A percentile compares a stretch with the other conserved stretches of the same genome.
These are phyloP conservation scores for Tretioscincus oriximinensis DNA, from an alignment of 2,113 vertebrate genomes.

Conservation along the genomic window DNA sequence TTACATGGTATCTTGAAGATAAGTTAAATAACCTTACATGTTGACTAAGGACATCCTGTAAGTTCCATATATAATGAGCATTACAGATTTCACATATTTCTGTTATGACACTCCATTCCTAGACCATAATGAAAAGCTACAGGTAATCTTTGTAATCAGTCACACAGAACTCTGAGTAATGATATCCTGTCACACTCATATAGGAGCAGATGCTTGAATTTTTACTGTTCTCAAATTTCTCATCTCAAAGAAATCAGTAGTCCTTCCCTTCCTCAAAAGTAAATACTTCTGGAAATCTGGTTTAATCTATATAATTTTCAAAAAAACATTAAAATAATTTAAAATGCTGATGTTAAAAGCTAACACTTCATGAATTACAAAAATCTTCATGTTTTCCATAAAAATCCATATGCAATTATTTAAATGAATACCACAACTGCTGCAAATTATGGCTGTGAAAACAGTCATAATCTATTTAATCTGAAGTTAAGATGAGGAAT, in stretches of 20 bases:
- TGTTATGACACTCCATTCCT: constrained; percentile 12
- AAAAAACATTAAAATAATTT: no score
- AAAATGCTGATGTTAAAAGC: neutral
- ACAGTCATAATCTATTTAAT: neutral
- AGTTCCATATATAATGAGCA: constrained; percentile 14
- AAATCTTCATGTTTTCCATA: neutral
- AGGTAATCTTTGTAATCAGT: constrained; percentile 3
- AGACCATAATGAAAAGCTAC: neutral
- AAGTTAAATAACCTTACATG: neutral
- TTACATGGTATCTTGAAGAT: neutral
- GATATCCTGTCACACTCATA: neutral
- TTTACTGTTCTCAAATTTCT: neutral
- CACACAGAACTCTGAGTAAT: neutral
- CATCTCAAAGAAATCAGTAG: neutral
- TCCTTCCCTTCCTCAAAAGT: neutral
- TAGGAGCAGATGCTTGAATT: neutral
- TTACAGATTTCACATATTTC: constrained; percentile 19
- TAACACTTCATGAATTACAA: neutral
- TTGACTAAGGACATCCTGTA: neutral
- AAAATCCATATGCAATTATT: neutral
- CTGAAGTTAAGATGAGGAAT: neutral
- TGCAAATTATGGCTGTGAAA: neutral
- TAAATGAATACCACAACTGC: neutral
- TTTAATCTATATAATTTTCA: neutral
- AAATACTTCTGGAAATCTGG: neutral